Base-by-base conservation (phyloP, 2,113 vertebrate species). In the Apus apus region DNA sequence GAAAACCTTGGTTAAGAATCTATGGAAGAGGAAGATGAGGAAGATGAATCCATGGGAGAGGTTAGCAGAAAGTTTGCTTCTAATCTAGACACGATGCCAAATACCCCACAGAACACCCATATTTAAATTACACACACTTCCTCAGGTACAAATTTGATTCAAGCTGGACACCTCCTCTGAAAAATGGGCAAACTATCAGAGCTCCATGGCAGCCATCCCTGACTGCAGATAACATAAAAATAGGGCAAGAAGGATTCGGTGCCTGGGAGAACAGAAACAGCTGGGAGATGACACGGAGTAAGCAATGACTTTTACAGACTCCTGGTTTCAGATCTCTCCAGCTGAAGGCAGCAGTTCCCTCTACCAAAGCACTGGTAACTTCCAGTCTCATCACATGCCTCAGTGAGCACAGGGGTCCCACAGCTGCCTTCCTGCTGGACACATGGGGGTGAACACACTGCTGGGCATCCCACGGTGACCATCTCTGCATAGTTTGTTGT, bases 361-460 rank as follows among this genome's bases (percentile, higher is more conserved):
- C 45, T 13, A 62, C 57, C 67, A 68, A 65, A 75, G 82, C 75
- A 75, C 48, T 19, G 48, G 13, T 27, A 19, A 29, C 36, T 67
- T 23, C 8, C 50, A 36, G 46, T 10, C n/a, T 38, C 50, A 3
- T 54, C 1, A 3, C 30, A 13, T 0, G 4, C 68, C 68, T 73
- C 0, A 1, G 56, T 22, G 77, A 89, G 87, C 70, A 46, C 88
- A 51, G 30, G 40, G 53, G 48, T 38, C 67, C 68, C 38, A 4
- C 61, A 13, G 71, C 74, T 58, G 85, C 18, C 46, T 48, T 16
- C 64, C 51, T 0, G 2, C 68, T 16, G 65, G 30, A 18, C 38
- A 3, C 65, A 20, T 4, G 0, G 19, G 9, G 29, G 50, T 8
- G 2, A 82, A 32, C 1, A 0, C 64, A 60, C 67, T 3, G 29